Base-by-base conservation (phyloP, 1,140 invertebrate species). In the Batillaria attramentaria region DNA sequence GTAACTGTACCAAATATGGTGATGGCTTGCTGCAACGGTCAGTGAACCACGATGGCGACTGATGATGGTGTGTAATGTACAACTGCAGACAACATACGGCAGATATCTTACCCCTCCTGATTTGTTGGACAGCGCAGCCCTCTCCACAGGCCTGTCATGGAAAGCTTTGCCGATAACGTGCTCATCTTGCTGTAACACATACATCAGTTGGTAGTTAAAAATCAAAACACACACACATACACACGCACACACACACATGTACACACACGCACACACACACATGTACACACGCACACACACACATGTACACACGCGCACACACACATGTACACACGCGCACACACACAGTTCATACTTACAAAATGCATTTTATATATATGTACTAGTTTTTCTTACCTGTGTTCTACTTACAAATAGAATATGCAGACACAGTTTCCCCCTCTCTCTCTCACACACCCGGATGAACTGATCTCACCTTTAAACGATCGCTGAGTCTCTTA, bases 141-240 rank as follows among this genome's bases (percentile, higher is more conserved):
- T 86, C 76, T 91, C 89, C 13, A 89, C 86, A 31, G 89, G 88
- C 50, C 86, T 81, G 65, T 90, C 88, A 79, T 89, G 85, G 70
- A 91, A 90, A 18, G 90, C 90, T 81, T 89, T 90, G 77, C 88
- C 88, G 43, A 91, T 89, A 8, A 91, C 90, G 88, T 91, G 89
- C 77, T 90, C 87, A 86, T 91, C 91, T 88, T 88, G 85, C 86
- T 89, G 81, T 8, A 83, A 84, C 35, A 62, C 35, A 81, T 62
- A 79, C 3, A 79, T 42, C 3, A 72, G 1, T 39, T 33, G 33
- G 75, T n/a, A 50, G 74, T 28, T 43, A 31, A 24, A 50, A 16
- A 72, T 13, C 68, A 20, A 8, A 37, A n/a, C 18, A 20, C 68
- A 35, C 18, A 13, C 68, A 18, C 35, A 37, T 8, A 69, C 6